phyloP scores from a whole-genome alignment of 1,140 invertebrate species.

The Bombyx mandarina region DNA sequence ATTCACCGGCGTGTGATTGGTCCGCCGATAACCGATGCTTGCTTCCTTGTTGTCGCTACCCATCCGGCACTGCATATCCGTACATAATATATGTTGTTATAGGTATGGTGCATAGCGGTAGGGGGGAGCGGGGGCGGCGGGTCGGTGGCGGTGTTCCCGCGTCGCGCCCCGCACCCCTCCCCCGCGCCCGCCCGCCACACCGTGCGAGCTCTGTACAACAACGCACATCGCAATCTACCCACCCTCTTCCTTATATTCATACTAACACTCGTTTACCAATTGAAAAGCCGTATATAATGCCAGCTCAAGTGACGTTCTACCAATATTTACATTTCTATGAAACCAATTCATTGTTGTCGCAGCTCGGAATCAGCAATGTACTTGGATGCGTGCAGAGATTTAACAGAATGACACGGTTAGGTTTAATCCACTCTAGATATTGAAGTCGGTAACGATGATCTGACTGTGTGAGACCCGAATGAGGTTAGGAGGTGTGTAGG shows the following conservation, averaged over 20 bases:
- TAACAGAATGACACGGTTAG: too few relatives aligned
- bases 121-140: slow-evolving; percentile 31
- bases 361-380: background rate
- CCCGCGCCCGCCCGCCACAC: slow-evolving; percentile 40
- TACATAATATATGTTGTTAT: background rate
- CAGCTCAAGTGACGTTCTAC: background rate
- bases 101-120: slow-evolving; percentile 46
- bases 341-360: background rate
- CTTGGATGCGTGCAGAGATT: background rate
- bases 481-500: too few relatives aligned
- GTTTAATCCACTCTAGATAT: too few relatives aligned
- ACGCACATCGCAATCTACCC: background rate
- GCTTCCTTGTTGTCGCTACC: too few relatives aligned
- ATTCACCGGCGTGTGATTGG: too few relatives aligned
- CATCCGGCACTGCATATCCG: too few relatives aligned
- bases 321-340: background rate
- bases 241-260: background rate
- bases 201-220: slow-evolving; percentile 32
- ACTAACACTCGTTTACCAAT: background rate
- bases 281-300: background rate
- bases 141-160: slow-evolving; percentile 37
- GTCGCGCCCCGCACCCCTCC: slow-evolving; percentile 25
- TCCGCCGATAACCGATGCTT: too few relatives aligned
- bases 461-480: too few relatives aligned
- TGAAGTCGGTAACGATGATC: too few relatives aligned